Percentiles rank a stretch among this genome's conserved stretches.
Evolutionary conservation across 2,888 invertebrate species (phyloP).

Genomic region (Sinopyrophorus schimmeli): DNA sequence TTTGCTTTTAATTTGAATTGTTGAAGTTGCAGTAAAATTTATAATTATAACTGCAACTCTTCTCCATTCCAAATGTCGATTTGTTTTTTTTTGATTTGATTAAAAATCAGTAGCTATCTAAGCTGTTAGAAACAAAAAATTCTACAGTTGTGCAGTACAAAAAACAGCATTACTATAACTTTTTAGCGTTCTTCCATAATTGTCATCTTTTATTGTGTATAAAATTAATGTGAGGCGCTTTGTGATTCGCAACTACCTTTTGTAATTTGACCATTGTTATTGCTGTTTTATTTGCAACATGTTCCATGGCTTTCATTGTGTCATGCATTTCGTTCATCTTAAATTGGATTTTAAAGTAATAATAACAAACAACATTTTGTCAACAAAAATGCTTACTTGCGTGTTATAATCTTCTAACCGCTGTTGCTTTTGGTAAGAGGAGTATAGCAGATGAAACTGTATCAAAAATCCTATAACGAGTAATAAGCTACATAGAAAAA

Average conservation of each 20-base stretch:
- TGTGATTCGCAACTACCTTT: constrained; percentile 24
- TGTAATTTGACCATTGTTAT: constrained; percentile 25
- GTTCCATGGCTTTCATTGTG: constrained; percentile 52
- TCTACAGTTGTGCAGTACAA: too few species aligned
- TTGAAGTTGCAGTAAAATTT: too few species aligned
- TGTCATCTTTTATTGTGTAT: constrained; percentile 31
- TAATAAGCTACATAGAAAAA: constrained; percentile 42
- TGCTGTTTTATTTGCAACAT: constrained; percentile 43
- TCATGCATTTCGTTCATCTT: constrained; percentile 55
- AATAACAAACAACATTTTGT: neutral
- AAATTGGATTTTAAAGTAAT: constrained; percentile 19
- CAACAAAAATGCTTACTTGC: constrained; percentile 50
- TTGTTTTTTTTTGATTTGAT: constrained; percentile 8
- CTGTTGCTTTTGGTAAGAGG: constrained; percentile 55
- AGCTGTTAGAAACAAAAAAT: neutral
- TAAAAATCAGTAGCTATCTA: neutral
- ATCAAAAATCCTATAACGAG: constrained; percentile 52
- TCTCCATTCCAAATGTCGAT: too few species aligned
- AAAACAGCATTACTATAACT: neutral
- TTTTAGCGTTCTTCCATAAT: neutral
- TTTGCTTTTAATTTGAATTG: constrained; percentile 5
- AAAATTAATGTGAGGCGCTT: constrained; percentile 24
- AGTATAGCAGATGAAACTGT: constrained; percentile 56
- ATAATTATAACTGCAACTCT: too few species aligned
- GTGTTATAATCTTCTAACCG: constrained; percentile 55